These are phyloP conservation scores for Noctua janthe DNA, from an alignment of 2,888 invertebrate species.

Conservation along the genomic window DNA sequence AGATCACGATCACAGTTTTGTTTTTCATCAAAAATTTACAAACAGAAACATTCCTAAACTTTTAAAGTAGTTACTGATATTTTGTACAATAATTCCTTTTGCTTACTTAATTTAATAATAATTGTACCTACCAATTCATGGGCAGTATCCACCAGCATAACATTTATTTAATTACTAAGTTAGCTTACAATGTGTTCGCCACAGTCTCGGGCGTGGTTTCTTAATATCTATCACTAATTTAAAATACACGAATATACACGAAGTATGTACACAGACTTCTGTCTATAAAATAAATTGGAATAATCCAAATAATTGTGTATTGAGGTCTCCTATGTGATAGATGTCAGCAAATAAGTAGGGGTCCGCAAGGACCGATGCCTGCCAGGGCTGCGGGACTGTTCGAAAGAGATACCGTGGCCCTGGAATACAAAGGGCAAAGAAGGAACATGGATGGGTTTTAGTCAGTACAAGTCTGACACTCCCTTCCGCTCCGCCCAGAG, in stretches of 20 bases:
- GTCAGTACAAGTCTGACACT: too few species aligned
- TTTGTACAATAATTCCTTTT: constrained; percentile 68
- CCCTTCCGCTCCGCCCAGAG: too few species aligned
- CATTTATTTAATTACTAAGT: constrained; percentile 12
- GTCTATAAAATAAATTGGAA: constrained; percentile 11
- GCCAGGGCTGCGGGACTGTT: too few species aligned
- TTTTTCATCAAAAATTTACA: constrained; percentile 55
- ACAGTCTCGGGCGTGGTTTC: constrained; percentile 49
- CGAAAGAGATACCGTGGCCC: too few species aligned
- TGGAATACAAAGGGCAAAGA: too few species aligned
- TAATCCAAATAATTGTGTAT: constrained; percentile 6
- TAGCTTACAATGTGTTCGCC: constrained; percentile 38
- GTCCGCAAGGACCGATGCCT: too few species aligned
- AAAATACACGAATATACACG: constrained; percentile 11
- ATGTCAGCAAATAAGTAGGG: too few species aligned
- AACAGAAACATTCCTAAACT: constrained; percentile 38
- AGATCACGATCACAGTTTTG: constrained; percentile 68
- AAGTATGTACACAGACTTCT: constrained; percentile 6
- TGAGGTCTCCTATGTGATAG: constrained; percentile 11
- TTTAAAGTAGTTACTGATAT: constrained; percentile 38
- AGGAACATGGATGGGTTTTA: too few species aligned
- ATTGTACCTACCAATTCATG: constrained; percentile 52
- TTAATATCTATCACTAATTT: constrained; percentile 20
- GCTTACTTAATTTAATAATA: constrained; percentile 38
- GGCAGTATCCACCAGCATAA: constrained; percentile 48